phyloP scores from a whole-genome alignment of 2,888 invertebrate genomes.

The Agriopis leucophaearia region DNA sequence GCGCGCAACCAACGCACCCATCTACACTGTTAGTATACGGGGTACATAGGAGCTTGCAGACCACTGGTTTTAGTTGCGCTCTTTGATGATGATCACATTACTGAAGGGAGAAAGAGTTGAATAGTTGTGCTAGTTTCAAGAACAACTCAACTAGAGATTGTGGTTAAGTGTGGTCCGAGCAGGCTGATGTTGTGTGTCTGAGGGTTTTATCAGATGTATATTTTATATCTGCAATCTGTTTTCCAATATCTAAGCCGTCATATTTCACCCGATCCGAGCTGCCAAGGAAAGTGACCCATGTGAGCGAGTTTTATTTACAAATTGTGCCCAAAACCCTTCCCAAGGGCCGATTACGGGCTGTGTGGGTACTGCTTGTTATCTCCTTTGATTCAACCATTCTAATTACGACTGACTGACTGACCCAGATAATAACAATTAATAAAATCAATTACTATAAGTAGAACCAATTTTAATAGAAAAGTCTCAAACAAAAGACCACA shows the following conservation, averaged over 20 bases:
- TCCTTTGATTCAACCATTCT: background rate
- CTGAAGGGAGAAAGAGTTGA: too few relatives aligned
- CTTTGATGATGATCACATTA: background rate
- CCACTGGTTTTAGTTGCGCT: background rate
- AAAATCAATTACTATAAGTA: too few relatives aligned
- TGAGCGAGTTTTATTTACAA: background rate
- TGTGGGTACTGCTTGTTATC: background rate
- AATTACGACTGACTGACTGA: background rate
- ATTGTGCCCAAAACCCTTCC: background rate
- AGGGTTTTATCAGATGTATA: too few relatives aligned
- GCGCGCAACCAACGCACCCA: slow-evolving; percentile 82
- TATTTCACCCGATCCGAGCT: background rate
- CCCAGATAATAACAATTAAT: too few relatives aligned
- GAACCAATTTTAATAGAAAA: too few relatives aligned
- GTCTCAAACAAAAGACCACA: too few relatives aligned
- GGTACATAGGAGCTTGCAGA: background rate
- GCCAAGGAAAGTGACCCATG: background rate
- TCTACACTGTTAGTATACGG: slow-evolving; percentile 71
- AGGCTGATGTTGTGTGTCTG: background rate
- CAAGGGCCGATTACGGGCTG: background rate
- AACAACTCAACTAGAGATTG: background rate
- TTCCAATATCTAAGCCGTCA: background rate
- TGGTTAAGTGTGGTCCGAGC: background rate
- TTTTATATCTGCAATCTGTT: too few relatives aligned
- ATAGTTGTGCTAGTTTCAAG: too few relatives aligned